Evolutionary conservation across 2,888 invertebrate species (phyloP), one percentile per base, ranked within the genome.

Genomic region (Drosophila hawaiiensis): DNA sequence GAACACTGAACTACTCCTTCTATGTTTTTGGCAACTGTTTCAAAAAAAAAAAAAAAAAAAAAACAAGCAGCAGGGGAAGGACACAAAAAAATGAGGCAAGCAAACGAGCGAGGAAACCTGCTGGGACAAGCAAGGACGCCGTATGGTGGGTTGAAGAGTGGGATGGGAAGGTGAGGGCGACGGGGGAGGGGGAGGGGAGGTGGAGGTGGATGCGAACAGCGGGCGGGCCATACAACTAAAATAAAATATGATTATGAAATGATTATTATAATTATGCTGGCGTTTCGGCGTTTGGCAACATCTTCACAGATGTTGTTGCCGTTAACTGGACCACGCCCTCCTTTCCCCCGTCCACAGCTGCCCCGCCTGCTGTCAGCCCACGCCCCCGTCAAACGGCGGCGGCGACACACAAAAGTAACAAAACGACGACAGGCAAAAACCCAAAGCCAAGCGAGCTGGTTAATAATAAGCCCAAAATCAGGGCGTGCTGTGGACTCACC

Each of bases 241-340:
- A 78, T 83, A 79, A 91, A 91, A 89, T 91, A 91, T 92, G 91
- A 91, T 92, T 92, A 91, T 91, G 90, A 91, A 92, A 92, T 91
- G 86, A 92, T 92, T 90, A 91, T 91, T 84, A 91, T 91, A 90
- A 91, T 91, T 91, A 91, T 90, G 84, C 80, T 83, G 87, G 85
- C 83, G 77, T 79, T 88, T 79, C 72, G 78, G 75, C 73, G 72
- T 79, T 83, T 80, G 82, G 63, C 73, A 73, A 76, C 84, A 84
- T 90, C 82, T 84, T 90, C 90, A 90, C 91, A 91, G 91, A 91
- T 91, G 91, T 91, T 90, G 86, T 74, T 87, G 86, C 83, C 85
- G 91, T 91, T 91, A 91, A 91, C 89, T 82, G 70, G 64, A 68
- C 81, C 80, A 78, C 82, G 84, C 85, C 76, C 61, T 41, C 73